Percentiles rank a stretch among this genome's conserved stretches.
Evolutionary conservation across 2,888 invertebrate species (phyloP).

Genomic region (Boloria selene): DNA sequence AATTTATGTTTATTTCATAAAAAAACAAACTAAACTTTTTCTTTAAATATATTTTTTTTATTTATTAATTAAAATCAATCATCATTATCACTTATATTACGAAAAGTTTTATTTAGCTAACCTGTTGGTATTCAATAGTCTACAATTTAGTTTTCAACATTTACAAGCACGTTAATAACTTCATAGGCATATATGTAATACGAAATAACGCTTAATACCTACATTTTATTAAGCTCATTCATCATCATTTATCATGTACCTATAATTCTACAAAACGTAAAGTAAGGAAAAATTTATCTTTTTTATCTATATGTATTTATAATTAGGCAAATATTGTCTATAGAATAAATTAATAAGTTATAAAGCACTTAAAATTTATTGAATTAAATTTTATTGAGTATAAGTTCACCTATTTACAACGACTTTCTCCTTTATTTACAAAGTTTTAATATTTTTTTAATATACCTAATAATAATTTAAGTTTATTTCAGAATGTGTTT

Average conservation of each 20-base stretch:
- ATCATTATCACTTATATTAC: background rate
- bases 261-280: constrained; percentile 17
- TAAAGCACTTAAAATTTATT: constrained; percentile 3
- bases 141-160: constrained; percentile 13
- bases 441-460: too few species aligned
- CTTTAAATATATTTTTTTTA: too few species aligned
- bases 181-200: constrained; percentile 16
- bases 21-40: too few species aligned
- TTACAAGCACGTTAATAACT: constrained; percentile 17
- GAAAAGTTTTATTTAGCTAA: background rate
- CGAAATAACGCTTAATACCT: constrained; percentile 18
- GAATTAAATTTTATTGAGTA: background rate
- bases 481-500: background rate
- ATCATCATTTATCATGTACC: constrained; percentile 17
- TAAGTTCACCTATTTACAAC: background rate
- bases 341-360: constrained; percentile 13
- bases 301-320: constrained; percentile 22
- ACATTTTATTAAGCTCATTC: constrained; percentile 14
- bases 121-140: background rate
- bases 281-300: constrained; percentile 19
- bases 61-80: too few species aligned
- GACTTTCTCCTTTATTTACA: background rate
- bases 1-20: too few species aligned
- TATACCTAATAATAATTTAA: background rate
- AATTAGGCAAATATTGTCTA: constrained; percentile 18